phyloP scores from a whole-genome alignment of 2,113 vertebrate species.

The Plectropomus leopardus region DNA sequence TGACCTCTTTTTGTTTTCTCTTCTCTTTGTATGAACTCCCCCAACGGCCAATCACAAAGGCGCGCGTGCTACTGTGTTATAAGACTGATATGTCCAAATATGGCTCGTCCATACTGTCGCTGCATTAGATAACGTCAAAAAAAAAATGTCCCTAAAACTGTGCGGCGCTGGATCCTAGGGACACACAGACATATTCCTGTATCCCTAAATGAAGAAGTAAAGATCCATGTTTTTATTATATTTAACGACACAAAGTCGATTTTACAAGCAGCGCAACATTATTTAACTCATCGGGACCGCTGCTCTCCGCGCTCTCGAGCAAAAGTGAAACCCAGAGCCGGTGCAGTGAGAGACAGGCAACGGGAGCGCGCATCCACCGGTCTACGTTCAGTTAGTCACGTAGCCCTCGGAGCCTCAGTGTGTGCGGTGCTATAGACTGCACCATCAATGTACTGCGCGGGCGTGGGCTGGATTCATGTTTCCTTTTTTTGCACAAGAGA shows the following conservation, averaged over 20 bases:
- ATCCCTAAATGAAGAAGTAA: not conserved
- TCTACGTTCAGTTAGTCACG: slow-evolving; percentile 86
- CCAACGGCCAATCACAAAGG: not conserved
- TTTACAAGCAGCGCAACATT: not conserved
- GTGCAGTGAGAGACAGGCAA: not conserved
- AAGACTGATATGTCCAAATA: not conserved
- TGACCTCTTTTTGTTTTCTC: not conserved
- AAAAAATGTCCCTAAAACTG: not conserved
- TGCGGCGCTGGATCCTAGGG: not conserved
- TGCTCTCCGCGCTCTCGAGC: not conserved
- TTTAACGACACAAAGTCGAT: not conserved
- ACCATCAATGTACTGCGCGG: not conserved
- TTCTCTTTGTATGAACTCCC: not conserved
- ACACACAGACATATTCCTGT: not conserved
- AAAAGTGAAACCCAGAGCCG: slow-evolving; percentile 53
- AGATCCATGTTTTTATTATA: not conserved
- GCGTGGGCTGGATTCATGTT: not conserved
- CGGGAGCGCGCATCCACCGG: slow-evolving; percentile 66
- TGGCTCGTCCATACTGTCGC: not conserved
- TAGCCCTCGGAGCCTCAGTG: slow-evolving; percentile 69
- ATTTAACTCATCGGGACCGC: not conserved
- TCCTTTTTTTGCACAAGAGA: not conserved
- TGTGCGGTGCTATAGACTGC: not conserved
- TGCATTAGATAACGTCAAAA: not conserved
- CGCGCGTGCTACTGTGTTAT: not conserved